Base-by-base conservation (phyloP, 2,797 vertebrate genomes). In the Amniataba percoides region DNA sequence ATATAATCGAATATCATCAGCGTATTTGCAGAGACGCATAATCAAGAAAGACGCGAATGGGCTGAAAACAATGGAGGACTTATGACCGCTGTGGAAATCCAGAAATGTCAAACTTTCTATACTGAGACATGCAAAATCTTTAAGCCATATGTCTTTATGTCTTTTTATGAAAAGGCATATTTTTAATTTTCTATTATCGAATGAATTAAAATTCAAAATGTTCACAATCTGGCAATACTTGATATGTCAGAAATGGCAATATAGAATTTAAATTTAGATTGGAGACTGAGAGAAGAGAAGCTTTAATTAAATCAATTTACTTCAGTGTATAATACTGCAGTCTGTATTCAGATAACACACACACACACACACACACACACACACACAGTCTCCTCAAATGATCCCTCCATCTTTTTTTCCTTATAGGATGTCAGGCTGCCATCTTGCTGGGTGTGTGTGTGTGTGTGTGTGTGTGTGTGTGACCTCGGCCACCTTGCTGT, bases 401-500 rank as follows among this genome's bases (percentile, higher is more conserved):
- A 84, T 81, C 77, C 69, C 74, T 77, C 66, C 48, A 59, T 76
- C 70, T 62, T 75, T 31, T 31, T 34, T 73, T 75, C 74, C 46
- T 75, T 78, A 83, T 67, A 25, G 51, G 23, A 42, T 82, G 77
- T 49, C 19, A 52, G 56, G 39, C 61, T 59, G 62, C 58, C 52
- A 53, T 56, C 51, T 19, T 67, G 57, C 34, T 25, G 19, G 42
- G 56, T 36, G 25, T 63, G 40, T 15, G 58, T 36, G 62, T 51
- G 71, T 70, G 55, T 52, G 65, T 62, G 76, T 25, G 58, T 68
- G 79, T 61, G 69, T 60, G 73, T 46, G 80, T 82, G 86, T 91
- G 93, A 94, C 94, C 94, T 95, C 87, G 75, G 87, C 91, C 93
- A 93, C 92, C 92, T 94, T 85, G 78, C 82, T 83, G 88, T 90